Percentiles rank a stretch among this genome's conserved stretches.
Evolutionary conservation across 2,113 vertebrate genomes (phyloP).

Genomic region (Misgurnus mizolepis): DNA sequence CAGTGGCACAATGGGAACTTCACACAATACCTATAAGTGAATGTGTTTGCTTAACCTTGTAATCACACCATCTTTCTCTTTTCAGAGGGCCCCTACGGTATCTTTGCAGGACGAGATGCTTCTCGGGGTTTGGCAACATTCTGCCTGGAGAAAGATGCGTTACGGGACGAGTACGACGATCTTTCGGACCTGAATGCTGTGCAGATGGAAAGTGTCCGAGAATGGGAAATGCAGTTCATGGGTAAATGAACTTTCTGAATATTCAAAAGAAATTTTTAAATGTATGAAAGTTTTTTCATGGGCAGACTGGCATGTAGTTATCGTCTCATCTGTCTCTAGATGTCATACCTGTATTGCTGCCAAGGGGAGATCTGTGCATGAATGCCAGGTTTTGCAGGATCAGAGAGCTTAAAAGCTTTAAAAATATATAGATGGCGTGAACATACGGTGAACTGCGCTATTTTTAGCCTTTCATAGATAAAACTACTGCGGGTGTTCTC

Average conservation of each 20-base stretch:
- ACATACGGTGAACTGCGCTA: no score
- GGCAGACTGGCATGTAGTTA: no score
- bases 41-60: not conserved
- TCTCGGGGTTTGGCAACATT: constrained; percentile 97
- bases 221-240: constrained; percentile 99
- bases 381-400: no score
- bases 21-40: not conserved
- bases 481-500: no score
- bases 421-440: no score
- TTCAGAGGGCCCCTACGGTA: constrained; percentile 92
- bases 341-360: no score
- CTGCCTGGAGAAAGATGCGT: constrained; percentile 94
- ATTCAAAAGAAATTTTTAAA: not conserved
- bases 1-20: not conserved
- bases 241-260: constrained; percentile 70
- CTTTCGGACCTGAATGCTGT: constrained; percentile 96
- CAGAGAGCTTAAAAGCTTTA: no score
- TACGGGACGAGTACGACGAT: constrained; percentile 96
- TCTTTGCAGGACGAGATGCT: constrained; percentile 96
- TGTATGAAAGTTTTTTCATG: not conserved
- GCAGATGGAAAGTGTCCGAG: constrained; percentile 98
- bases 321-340: no score
- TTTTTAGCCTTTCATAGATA: no score
- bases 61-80: not conserved
- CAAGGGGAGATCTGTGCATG: no score